Evolutionary conservation across 1,140 invertebrate species (phyloP).

Genomic region (Hylyphantes graminicola): DNA sequence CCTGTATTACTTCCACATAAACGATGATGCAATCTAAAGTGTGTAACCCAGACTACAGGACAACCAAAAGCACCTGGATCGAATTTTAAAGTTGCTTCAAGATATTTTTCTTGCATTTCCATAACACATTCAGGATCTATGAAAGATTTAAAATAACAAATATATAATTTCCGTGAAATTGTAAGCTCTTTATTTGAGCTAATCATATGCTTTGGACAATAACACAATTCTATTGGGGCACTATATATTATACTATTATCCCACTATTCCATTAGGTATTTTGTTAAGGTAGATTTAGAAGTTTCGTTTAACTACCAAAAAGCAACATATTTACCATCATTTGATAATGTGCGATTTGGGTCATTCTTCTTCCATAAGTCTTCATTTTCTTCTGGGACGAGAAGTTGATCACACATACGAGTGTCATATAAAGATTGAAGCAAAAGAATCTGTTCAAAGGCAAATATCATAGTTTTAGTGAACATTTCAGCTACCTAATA

Average conservation of each 20-base stretch:
- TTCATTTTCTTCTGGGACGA: slow-evolving; percentile 77
- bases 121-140: slow-evolving; percentile 32
- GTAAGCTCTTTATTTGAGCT: no score
- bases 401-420: slow-evolving; percentile 76
- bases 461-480: not conserved
- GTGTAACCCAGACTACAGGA: slow-evolving; percentile 78
- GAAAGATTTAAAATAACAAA: not conserved
- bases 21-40: slow-evolving; percentile 79
- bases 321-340: slow-evolving; percentile 24
- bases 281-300: not conserved
- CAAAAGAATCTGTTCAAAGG: slow-evolving; percentile 70
- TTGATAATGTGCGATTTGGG: slow-evolving; percentile 2
- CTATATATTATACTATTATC: not conserved
- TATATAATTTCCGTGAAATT: no score
- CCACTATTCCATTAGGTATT: not conserved
- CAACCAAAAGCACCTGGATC: slow-evolving; percentile 79
- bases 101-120: slow-evolving; percentile 64
- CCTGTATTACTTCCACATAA: slow-evolving; percentile 74
- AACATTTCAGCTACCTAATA: no score
- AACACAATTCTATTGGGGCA: not conserved
- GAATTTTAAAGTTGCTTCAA: slow-evolving; percentile 71
- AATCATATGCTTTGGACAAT: not conserved
- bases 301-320: not conserved
- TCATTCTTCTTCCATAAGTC: slow-evolving; percentile 70
- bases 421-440: slow-evolving; percentile 79